These are phyloP conservation scores for Meandrina meandrites DNA, from an alignment of 92 coral and sea anemone species.

Conservation along the genomic window DNA sequence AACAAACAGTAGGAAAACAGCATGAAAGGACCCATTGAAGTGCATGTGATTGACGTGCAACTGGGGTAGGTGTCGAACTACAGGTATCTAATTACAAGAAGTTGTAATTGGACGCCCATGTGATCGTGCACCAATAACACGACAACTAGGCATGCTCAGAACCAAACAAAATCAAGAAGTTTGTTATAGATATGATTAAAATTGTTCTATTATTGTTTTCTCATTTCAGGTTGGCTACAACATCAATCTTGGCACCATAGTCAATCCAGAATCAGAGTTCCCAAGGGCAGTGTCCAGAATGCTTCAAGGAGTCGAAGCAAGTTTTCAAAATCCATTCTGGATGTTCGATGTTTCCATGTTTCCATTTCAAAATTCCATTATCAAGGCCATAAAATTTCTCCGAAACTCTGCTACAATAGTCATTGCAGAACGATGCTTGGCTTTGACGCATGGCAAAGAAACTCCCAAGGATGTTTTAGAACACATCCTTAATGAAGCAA, in stretches of 20 bases:
- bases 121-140: too few relatives aligned
- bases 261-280: conserved; percentile 34
- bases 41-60: too few relatives aligned
- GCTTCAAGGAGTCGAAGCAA: conserved; percentile 39
- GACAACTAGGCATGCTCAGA: too few relatives aligned
- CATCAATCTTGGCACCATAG: conserved; percentile 28
- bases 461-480: conserved; percentile 63
- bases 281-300: conserved; percentile 25
- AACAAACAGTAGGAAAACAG: too few relatives aligned
- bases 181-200: too few relatives aligned
- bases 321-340: conserved; percentile 35
- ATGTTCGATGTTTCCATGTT: conserved; percentile 30
- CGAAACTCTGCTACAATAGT: conserved; percentile 42
- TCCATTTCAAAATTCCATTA: conserved; percentile 33
- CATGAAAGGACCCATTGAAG: too few relatives aligned
- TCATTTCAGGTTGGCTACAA: conserved; percentile 45
- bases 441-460: conserved; percentile 23
- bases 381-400: conserved; percentile 22
- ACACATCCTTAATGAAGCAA: conserved; percentile 46
- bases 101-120: too few relatives aligned
- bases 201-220: too few relatives aligned
- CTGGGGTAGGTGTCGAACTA: too few relatives aligned
- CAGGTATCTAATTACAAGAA: too few relatives aligned
- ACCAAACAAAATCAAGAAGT: too few relatives aligned
- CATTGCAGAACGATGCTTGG: conserved; percentile 22